Evolutionary conservation across 2,113 vertebrate genomes (phyloP), one percentile per base, ranked within the genome.

Genomic region (Melanerpes aurifrons): DNA sequence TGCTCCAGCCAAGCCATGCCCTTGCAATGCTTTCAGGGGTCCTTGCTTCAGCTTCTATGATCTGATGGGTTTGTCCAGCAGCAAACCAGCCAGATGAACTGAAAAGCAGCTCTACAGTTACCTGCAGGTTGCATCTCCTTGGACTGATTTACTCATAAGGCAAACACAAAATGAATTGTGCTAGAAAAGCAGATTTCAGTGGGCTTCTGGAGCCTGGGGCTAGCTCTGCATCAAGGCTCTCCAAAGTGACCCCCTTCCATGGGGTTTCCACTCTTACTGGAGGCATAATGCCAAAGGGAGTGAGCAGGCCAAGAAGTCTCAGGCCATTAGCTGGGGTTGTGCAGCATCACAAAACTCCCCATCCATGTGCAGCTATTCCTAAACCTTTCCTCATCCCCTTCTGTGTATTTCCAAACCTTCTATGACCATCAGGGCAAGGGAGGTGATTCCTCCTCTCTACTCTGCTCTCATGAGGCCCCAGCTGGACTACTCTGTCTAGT

Each of bases 71-170:
- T 50, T 79, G 50, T 62, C 69, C 82, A 92, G 67, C 70, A 79
- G 59, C 70, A 73, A 90, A 95, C 63, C 22, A 71, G 47, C 84
- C 79, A 92, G 57, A 90, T 66, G 70, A 58, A 79, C 62, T 84
- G 77, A 32, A 87, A 93, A 86, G 47, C 75, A 82, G 61, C 56
- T 87, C 85, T 73, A 37, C 70, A 73, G 63, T 67, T 26, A 83
- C 71, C 47, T n/a, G 15, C 7, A 50, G 50, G 79, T 85, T 90
- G 45, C 64, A 61, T 87, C 84, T 84, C 43, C 56, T 79, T 92
- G 64, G 78, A 64, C 82, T 43, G 37, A 76, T 90, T 69, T 87
- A 47, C 35, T 85, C 70, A 57, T 50, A 79, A 56, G 68, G 67
- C 89, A 93, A 86, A 28, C 21, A 43, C 32, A 61, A 67, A 71